Evolutionary conservation across 2,888 invertebrate species (phyloP), one percentile per base, ranked within the genome.

Genomic region (Acleris sparsana): DNA sequence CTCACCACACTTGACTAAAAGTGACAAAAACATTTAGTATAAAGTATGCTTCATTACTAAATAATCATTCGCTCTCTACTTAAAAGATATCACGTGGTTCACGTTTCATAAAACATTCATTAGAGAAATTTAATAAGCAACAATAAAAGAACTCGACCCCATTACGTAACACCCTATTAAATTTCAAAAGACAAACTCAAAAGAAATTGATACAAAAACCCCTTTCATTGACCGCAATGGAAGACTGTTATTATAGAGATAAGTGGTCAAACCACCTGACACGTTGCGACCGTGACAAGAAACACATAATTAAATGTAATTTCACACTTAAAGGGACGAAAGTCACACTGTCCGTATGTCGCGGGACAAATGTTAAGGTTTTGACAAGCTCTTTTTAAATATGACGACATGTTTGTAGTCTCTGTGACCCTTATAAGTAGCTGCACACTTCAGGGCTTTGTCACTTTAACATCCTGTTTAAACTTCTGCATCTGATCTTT

Each of bases 201-300:
- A 58, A 51, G 51, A 83, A 83, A 80, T 80, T 71, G 71, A 61
- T 62, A 70, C 83, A 85, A 84, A 80, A 80, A 80, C 82, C 83
- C 83, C 80, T 80, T 76, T 73, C 71, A 70, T 78, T 78, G 77
- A 75, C 67, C 72, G 70, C 73, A 81, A 84, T 83, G 73, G 69
- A 75, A 78, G 75, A 73, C 75, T 75, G 68, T 78, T 69, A 80
- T 81, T 82, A 80, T 73, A 73, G 67, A 78, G 75, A 83, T 87
- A 91, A 89, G 87, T 86, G 91, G 92, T 87, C 91, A 89, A 80
- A 82, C 80, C 90, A 90, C 85, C 90, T 88, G 92, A 88, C 91
- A 90, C 91, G 86, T 85, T 73, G 73, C 70, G 73, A 73, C 87
- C 88, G 87, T 91, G 87, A 90, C 86, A 82, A 70, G 82, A 79